Base-by-base conservation (phyloP, 2,113 vertebrate species). In the Tenebrosternarchus preto region DNA sequence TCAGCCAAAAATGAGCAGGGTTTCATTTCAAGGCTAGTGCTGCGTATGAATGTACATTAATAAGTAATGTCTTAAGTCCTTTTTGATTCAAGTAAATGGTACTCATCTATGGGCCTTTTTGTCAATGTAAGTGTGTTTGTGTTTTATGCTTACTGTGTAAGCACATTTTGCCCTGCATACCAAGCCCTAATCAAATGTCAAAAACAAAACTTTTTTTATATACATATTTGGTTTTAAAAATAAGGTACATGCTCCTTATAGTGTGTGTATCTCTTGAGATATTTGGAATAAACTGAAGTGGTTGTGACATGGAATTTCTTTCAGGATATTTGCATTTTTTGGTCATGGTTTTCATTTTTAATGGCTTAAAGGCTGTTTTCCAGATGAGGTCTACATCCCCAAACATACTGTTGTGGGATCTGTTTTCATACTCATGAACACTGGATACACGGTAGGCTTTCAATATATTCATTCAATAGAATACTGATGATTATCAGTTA, bases 141-240 rank as follows among this genome's bases (percentile, higher is more conserved):
- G 70, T 56, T 46, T 76, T 73, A 81, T 79, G 84, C 84, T 83
- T 86, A 74, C 82, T 76, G 68, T 19, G 84, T 82, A 86, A 84
- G 82, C 55, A 73, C 20, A 25, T 11, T 39, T 75, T n/a, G 56
- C 15, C 72, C 55, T 70, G 19, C 29, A 77, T 77, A 57, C 4
- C 17, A 46, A 57, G 69, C 61, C 31, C 57, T 56, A 39, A 33
- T n/a, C 25, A 60, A 64, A 12, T 66, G 46, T 50, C 60, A 36
- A 79, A 74, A 33, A 53, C 29, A 46, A 20, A 75, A 53, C 67
- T 9, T 19, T 59, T 56, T n/a, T 16, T 25, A 73, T 19, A 6
- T 3, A 25, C 29, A 29, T 60, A 36, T 64, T 24, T 39, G 4
- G 15, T 50, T 64, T 78, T 24, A 16, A 75, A 70, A 81, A 60